These are phyloP conservation scores for Cladopsammia gracilis DNA, from an alignment of 64 coral and sea anemone species.

Conservation along the genomic window DNA sequence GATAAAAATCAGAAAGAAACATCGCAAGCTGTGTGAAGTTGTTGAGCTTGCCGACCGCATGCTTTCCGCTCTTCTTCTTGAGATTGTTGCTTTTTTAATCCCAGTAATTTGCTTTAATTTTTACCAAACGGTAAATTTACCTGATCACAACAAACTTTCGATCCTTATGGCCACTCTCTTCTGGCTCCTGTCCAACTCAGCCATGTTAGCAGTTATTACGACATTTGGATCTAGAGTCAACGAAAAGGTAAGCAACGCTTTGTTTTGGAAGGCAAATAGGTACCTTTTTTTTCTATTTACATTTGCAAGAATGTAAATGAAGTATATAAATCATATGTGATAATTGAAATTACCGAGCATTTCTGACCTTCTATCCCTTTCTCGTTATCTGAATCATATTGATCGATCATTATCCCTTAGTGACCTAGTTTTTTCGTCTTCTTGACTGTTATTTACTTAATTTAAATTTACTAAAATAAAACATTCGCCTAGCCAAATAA, in stretches of 20 bases:
- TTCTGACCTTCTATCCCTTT: too few species aligned
- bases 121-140: not conserved
- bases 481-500: too few species aligned
- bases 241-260: constrained; percentile 14
- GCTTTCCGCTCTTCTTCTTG: constrained; percentile 1
- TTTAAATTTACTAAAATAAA: too few species aligned
- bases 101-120: not conserved
- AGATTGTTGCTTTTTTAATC: not conserved
- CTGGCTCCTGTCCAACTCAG: not conserved
- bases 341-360: too few species aligned
- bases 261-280: not conserved
- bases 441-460: too few species aligned
- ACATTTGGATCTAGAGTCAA: constrained; percentile 3
- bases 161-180: not conserved
- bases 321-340: too few species aligned
- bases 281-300: not conserved
- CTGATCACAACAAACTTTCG: not conserved
- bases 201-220: not conserved
- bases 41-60: not conserved
- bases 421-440: too few species aligned
- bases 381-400: too few species aligned
- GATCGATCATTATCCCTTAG: too few species aligned
- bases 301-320: not conserved
- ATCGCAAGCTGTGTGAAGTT: not conserved
- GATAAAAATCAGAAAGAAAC: not conserved